Evolutionary conservation across 2,113 vertebrate genomes (phyloP).

Genomic region (Leptobrachium leishanense): DNA sequence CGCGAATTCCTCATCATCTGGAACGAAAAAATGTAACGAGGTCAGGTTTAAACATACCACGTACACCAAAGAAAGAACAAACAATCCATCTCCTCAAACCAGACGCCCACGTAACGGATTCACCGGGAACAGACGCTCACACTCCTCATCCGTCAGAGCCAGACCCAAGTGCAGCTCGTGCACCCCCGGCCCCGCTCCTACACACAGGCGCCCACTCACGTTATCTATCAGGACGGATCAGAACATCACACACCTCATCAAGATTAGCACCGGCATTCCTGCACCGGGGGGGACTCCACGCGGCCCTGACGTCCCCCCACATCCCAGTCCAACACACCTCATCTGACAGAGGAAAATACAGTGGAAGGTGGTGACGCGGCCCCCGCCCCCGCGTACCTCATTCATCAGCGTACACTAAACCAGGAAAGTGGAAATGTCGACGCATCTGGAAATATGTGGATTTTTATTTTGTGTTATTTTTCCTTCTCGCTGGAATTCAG

Average conservation of each 20-base stretch:
- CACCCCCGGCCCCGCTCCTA: neutral
- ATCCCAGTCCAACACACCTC: too few species aligned
- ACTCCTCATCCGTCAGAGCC: neutral
- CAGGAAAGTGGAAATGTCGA: too few species aligned
- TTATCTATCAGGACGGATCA: neutral
- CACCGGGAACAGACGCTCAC: neutral
- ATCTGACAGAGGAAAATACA: too few species aligned
- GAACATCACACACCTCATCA: neutral
- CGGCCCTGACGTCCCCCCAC: too few species aligned
- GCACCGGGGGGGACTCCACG: too few species aligned
- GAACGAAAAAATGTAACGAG: neutral
- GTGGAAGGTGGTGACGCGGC: too few species aligned
- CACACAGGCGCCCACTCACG: neutral
- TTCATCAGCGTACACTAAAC: too few species aligned
- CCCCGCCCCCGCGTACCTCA: too few species aligned
- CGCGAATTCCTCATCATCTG: neutral
- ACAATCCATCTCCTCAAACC: neutral
- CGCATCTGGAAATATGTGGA: too few species aligned
- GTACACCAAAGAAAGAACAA: neutral
- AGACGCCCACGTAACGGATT: neutral
- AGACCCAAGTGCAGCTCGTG: neutral
- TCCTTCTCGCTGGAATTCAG: too few species aligned
- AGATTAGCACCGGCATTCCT: neutral
- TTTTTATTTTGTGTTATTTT: too few species aligned
- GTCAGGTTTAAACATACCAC: neutral